phyloP scores from a whole-genome alignment of 2,113 vertebrate genomes.

The Ceyx melanurus region DNA sequence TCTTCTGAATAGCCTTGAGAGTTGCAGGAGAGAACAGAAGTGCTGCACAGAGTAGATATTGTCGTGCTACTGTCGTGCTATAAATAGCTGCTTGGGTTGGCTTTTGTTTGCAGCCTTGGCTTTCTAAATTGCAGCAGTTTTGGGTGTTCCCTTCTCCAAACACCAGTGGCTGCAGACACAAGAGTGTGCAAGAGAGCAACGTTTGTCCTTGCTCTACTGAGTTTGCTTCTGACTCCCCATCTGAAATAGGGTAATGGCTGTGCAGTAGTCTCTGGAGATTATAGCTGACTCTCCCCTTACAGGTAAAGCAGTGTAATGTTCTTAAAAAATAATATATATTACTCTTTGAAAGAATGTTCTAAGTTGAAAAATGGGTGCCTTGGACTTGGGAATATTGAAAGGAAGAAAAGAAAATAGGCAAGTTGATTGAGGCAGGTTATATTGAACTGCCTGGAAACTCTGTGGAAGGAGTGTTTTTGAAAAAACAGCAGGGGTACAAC shows the following conservation, averaged over 20 bases:
- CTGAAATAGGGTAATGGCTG: not conserved
- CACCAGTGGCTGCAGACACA: accelerated
- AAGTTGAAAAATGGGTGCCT: constrained; percentile 40
- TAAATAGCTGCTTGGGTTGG: not conserved
- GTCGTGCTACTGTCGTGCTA: not conserved
- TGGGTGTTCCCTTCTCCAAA: not conserved
- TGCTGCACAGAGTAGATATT: not conserved
- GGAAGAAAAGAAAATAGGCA: constrained; percentile 41
- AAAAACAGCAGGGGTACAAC: constrained; percentile 25
- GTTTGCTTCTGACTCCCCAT: not conserved
- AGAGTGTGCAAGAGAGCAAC: not conserved
- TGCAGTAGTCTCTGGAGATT: not conserved
- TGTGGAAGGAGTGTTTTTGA: constrained; percentile 16
- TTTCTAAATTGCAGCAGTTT: not conserved
- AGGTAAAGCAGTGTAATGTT: not conserved
- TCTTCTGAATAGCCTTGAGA: not conserved
- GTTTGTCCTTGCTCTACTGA: not conserved
- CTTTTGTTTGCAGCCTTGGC: not conserved
- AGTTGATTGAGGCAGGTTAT: constrained; percentile 41
- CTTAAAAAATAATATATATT: constrained; percentile 27
- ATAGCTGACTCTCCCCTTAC: not conserved
- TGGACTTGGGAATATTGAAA: constrained; percentile 23
- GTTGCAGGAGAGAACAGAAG: not conserved
- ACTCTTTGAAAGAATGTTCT: constrained; percentile 19
- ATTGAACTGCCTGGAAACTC: not conserved